Base-by-base conservation (phyloP, 2,888 invertebrate species). In the Erynnis tages region DNA sequence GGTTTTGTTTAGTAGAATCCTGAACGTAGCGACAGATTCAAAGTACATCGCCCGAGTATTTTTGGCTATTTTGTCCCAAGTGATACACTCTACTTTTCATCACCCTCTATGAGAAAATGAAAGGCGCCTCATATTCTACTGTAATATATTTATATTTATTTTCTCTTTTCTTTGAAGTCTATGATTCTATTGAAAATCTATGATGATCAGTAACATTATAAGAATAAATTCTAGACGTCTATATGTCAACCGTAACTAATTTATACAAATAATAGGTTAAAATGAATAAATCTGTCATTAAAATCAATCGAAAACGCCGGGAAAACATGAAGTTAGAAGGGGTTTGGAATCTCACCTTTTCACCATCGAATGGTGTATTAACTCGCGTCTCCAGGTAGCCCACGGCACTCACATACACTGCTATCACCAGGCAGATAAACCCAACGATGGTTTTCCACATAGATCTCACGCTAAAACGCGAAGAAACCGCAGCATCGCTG, bases 351-450 rank as follows among this genome's bases (percentile, higher is more conserved):
- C 47, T 53, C 77, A 94, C 95, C 91, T 95, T 96, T 60, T 93
- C 92, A 60, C 93, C 92, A 66, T 94, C 93, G 59, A 94, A 94
- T 0, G 96, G 96, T 0, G 97, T 97, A 74, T 96, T 96, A 0
- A 97, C 96, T 60, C 96, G 90, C 0, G 96, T 97, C 84, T 97
- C 96, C 56, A 96, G 78, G 71, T 97, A 97, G 1, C 97, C 97
- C 66, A 94, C 82, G 62, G 94, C 94, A 44, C 95, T 94, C 61
- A 95, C 93, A 72, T 93, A 94, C 0, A 92, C 91, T 1, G 96
- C 96, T 43, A 95, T 88, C 0, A 90, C 77, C 52, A 96, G 90
- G 61, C 93, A 94, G 7, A 90, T 70, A 35, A 88, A 89, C 4
- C 93, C 93, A 8, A 92, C 76, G 14, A 89, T 67, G 11, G 92